phyloP scores from a whole-genome alignment of 2,797 vertebrate species.

The Lacerta bilineata region DNA sequence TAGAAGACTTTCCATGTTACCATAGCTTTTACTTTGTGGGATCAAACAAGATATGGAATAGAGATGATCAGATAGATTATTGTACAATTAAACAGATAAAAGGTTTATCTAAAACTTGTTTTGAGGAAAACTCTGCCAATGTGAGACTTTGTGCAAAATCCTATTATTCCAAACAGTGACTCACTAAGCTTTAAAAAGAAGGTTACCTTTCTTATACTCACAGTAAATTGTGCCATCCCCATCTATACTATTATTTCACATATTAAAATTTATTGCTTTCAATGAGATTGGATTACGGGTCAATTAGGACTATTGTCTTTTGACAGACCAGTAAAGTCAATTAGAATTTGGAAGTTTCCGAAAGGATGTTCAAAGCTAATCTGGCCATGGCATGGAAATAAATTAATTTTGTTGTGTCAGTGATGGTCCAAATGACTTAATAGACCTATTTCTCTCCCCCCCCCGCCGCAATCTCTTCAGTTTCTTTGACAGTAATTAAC shows the following conservation, averaged over 20 bases:
- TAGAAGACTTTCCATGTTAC: not conserved
- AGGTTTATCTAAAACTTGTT: constrained; percentile 30
- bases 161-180: not conserved
- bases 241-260: not conserved
- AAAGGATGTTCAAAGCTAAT: constrained; percentile 7
- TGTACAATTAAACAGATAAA: constrained; percentile 16
- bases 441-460: not conserved
- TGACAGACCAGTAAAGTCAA: constrained; percentile 12
- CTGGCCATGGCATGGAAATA: constrained; percentile 19
- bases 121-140: constrained; percentile 1
- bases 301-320: not conserved
- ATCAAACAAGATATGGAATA: constrained; percentile 31
- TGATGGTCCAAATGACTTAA: not conserved
- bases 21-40: constrained; percentile 19
- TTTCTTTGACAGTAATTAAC: constrained; percentile 21
- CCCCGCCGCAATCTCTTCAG: not conserved
- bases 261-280: not conserved
- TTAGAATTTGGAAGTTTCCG: constrained; percentile 33
- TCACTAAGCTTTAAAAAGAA: not conserved
- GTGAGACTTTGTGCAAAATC: not conserved
- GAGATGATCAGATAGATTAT: constrained; percentile 8
- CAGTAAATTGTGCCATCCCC: not conserved
- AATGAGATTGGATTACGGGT: accelerated
- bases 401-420: constrained; percentile 12
- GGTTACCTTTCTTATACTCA: not conserved